Conservation (phyloP, 1,140 invertebrate species). For the Copidosoma floridanum region DNA sequence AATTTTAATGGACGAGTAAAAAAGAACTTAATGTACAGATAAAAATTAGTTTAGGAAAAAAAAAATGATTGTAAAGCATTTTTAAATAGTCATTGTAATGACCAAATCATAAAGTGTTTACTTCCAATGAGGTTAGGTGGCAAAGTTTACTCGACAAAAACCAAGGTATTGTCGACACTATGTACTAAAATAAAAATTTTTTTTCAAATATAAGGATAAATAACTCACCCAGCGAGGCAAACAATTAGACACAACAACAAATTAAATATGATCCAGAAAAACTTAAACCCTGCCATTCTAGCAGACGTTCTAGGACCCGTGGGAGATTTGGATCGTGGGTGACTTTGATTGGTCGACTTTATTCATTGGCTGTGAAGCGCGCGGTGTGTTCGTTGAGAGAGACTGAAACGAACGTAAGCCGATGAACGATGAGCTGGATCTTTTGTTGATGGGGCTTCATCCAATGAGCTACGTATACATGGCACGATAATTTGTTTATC, state of each 20-base stretch:
- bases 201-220: background rate
- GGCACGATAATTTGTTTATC: background rate
- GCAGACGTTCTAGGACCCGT: slow-evolving; percentile 46
- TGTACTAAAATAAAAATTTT: too few species aligned
- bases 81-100: too few species aligned
- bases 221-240: slow-evolving; percentile 45
- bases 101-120: slow-evolving; percentile 17
- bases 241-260: slow-evolving; percentile 41
- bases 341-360: slow-evolving; percentile 42
- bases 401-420: too few species aligned
- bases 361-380: background rate
- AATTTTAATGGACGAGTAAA: too few species aligned
- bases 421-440: background rate
- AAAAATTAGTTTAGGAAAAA: too few species aligned
- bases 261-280: slow-evolving; percentile 47
- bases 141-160: too few species aligned
- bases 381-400: too few species aligned
- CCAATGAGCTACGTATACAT: background rate
- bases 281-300: slow-evolving; percentile 49
- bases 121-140: slow-evolving; percentile 14
- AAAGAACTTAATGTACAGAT: too few species aligned
- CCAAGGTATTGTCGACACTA: too few species aligned
- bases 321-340: slow-evolving; percentile 45
- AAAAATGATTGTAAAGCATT: too few species aligned
- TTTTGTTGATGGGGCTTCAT: background rate